Evolutionary conservation across 2,888 invertebrate genomes (phyloP).

Genomic region (Calameuta idolon): DNA sequence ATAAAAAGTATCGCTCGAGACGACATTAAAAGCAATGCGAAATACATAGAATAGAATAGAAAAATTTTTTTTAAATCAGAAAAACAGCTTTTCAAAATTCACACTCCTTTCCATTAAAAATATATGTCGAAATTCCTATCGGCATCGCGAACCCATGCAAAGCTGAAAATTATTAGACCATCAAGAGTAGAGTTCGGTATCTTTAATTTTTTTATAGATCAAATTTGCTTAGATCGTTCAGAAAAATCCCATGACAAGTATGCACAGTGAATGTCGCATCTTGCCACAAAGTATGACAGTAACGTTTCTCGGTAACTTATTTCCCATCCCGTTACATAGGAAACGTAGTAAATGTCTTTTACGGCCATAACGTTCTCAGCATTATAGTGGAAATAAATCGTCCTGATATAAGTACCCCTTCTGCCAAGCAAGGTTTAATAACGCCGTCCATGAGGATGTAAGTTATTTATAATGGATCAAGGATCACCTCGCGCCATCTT

Average conservation of each 20-base stretch:
- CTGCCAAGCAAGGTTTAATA: background rate
- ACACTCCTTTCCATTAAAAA: background rate
- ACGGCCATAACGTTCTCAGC: slow-evolving; percentile 17
- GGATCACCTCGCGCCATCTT: background rate
- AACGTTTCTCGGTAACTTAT: background rate
- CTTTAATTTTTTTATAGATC: background rate
- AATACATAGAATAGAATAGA: no score
- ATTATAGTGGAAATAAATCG: slow-evolving; percentile 18
- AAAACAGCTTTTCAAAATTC: background rate
- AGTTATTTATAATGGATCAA: background rate
- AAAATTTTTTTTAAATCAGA: background rate
- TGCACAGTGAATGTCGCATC: background rate
- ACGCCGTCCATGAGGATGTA: background rate
- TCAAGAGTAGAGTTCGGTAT: background rate
- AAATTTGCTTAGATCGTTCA: background rate
- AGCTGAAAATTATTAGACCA: background rate
- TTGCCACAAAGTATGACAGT: background rate
- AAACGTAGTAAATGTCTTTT: slow-evolving; percentile 26
- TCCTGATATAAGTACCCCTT: background rate
- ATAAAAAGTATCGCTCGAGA: background rate
- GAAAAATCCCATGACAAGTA: background rate
- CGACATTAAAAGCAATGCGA: background rate
- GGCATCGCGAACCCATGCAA: background rate
- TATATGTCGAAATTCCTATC: background rate
- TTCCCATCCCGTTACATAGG: slow-evolving; percentile 1